Evolutionary conservation across 2,113 vertebrate species (phyloP), one percentile per base, ranked within the genome.

Genomic region (Labeo rohita): DNA sequence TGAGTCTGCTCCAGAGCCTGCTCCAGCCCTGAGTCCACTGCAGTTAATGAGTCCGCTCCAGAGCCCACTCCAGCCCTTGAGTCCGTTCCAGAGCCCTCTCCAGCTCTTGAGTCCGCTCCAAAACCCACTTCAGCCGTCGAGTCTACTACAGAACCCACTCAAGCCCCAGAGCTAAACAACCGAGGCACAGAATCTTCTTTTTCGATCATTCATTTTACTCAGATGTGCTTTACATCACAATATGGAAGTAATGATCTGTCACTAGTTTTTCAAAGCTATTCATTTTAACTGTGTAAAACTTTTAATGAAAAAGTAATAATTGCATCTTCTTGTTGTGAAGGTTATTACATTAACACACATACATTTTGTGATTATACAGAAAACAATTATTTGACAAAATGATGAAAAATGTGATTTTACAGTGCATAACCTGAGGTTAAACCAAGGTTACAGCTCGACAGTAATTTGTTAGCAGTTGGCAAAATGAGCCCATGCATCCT

Each of bases 391-490:
- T 45, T 73, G 16, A 43, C 18, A 73, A 43, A n/a, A 12, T 34
- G 49, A 52, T 54, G 23, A 52, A 77, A 16, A 52, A 54, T 34
- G 7, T 15, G 47, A 72, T 72, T 72, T 72, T 72, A 21, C 18
- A 6, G 68, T 8, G n/a, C 12, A 49, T 75, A 28, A 75, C 72
- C 72, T 45, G 3, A 49, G 72, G 45, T 75, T 75, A 75, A 75
- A 75, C 45, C 45, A 75, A 75, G 72, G 45, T 75, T 75, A 50
- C 10, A 75, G 73, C 12, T 75, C 21, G 7, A 34, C 49, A 11
- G 74, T 78, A 78, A 59, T 39, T 77, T 77, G 50, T 54, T 77
- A 34, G 49, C 75, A 77, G 49, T 77, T 10, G 50, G 23, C 75
- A 36, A 77, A 56, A 77, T 56, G 28, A 56, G 23, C 75, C 50